A percentile compares a stretch with the other conserved stretches of the same genome.
phyloP scores from a whole-genome alignment of 2,888 invertebrate species.

The Sericinus montela region DNA sequence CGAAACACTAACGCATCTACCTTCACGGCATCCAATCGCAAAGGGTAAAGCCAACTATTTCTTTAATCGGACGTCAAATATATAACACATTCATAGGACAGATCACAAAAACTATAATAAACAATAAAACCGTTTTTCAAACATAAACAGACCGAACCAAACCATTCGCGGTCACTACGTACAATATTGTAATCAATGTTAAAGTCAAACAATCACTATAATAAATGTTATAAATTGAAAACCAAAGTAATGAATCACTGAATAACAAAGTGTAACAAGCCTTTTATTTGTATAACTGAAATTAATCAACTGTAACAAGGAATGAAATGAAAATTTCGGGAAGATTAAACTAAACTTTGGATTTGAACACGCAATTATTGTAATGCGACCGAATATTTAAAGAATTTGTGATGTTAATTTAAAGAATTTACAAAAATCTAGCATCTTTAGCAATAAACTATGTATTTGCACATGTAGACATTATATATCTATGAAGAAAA shows the following conservation, averaged over 20 bases:
- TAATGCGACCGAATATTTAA: too few relatives aligned
- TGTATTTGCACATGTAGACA: too few relatives aligned
- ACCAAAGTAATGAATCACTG: slow-evolving; percentile 13
- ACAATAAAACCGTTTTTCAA: not conserved
- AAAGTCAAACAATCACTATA: slow-evolving; percentile 2
- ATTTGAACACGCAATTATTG: not conserved
- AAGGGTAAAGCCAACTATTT: too few relatives aligned
- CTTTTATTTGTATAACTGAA: slow-evolving; percentile 15
- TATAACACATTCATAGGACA: too few relatives aligned
- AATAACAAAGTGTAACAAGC: slow-evolving; percentile 12
- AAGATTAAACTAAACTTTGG: slow-evolving; percentile 6
- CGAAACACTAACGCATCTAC: too few relatives aligned
- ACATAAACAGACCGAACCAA: not conserved
- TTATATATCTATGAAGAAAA: too few relatives aligned
- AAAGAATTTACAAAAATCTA: too few relatives aligned
- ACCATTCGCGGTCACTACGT: not conserved
- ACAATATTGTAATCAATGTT: not conserved
- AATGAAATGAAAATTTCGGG: slow-evolving; percentile 8
- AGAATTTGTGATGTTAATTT: too few relatives aligned
- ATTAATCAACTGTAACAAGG: slow-evolving; percentile 14
- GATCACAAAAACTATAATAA: too few relatives aligned
- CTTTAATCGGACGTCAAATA: too few relatives aligned
- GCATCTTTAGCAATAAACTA: too few relatives aligned
- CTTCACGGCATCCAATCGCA: too few relatives aligned
- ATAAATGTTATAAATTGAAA: slow-evolving; percentile 8